These are phyloP conservation scores for Ecliptopera silaceata DNA, from an alignment of 2,888 invertebrate genomes.

Conservation along the genomic window DNA sequence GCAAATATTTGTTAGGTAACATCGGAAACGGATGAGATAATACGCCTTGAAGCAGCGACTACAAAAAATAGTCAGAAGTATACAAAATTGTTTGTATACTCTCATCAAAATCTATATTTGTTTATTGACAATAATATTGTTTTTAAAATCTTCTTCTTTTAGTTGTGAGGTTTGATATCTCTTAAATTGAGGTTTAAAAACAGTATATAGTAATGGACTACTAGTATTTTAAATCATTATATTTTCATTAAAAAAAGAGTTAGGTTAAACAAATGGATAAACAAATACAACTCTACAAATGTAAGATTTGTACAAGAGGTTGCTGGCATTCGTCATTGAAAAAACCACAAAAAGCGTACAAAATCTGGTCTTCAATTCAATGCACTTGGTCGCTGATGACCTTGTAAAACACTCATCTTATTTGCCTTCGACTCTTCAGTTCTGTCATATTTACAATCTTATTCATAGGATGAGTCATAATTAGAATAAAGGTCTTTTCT, in stretches of 20 bases:
- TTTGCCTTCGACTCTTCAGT: conserved; percentile 2
- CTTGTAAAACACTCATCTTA: conserved; percentile 65
- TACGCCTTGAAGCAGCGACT: conserved; percentile 43
- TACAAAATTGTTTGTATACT: background rate
- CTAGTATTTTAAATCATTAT: too few species aligned
- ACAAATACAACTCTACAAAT: background rate
- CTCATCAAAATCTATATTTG: background rate
- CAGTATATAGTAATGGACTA: too few species aligned
- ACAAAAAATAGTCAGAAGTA: background rate
- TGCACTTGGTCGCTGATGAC: conserved; percentile 48
- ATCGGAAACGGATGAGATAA: conserved; percentile 59
- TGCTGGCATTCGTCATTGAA: background rate
- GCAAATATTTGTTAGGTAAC: conserved; percentile 53
- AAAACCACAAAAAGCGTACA: background rate
- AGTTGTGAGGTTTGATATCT: too few species aligned
- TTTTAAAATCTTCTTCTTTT: too few species aligned
- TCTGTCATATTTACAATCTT: conserved; percentile 6
- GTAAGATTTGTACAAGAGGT: background rate
- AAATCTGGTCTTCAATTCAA: background rate
- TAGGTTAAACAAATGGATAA: too few species aligned
- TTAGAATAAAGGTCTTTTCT: background rate
- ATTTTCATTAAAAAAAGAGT: too few species aligned
- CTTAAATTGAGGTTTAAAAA: too few species aligned
- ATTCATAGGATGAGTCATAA: conserved; percentile 4
- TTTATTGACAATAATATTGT: too few species aligned